Percentiles rank a stretch among this genome's conserved stretches.
Conservation (phyloP, 2,888 invertebrate genomes). For the Ochlodes sylvanus region DNA sequence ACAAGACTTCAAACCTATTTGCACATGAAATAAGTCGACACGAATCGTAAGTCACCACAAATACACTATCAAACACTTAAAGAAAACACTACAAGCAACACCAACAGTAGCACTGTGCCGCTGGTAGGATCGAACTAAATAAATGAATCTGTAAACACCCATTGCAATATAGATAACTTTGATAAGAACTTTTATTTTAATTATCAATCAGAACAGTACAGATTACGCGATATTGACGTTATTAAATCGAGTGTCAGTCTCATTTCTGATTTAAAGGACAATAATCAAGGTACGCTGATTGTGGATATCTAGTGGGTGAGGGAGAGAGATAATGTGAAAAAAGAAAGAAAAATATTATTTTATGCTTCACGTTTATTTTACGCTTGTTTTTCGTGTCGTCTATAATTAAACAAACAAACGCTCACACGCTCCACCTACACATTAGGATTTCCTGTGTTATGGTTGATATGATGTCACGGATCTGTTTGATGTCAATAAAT, state of each 20-base stretch:
- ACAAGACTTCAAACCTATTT: not conserved
- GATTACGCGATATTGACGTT: constrained; percentile 42
- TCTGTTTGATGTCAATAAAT: not conserved
- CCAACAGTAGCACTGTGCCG: constrained; percentile 7
- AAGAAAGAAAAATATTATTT: too few species aligned
- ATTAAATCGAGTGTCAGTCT: constrained; percentile 17
- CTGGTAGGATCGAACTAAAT: constrained; percentile 45
- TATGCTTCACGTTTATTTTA: too few species aligned
- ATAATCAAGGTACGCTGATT: not conserved
- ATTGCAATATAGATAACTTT: constrained; percentile 48
- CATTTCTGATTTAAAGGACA: constrained; percentile 4
- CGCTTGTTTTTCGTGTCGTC: not conserved
- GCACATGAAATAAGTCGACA: not conserved
- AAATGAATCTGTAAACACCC: constrained; percentile 46
- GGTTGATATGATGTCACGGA: not conserved
- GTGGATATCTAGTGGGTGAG: not conserved
- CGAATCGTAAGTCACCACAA: too few species aligned
- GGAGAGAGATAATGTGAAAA: not conserved
- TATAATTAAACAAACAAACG: constrained; percentile 2
- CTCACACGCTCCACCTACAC: not conserved
- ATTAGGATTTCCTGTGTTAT: not conserved
- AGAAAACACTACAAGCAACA: not conserved
- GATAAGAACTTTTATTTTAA: constrained; percentile 51
- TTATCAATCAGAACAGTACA: constrained; percentile 45
- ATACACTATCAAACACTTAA: too few species aligned